Evolutionary conservation across 2,888 invertebrate species (phyloP).

Genomic region (Nudaria mundana): DNA sequence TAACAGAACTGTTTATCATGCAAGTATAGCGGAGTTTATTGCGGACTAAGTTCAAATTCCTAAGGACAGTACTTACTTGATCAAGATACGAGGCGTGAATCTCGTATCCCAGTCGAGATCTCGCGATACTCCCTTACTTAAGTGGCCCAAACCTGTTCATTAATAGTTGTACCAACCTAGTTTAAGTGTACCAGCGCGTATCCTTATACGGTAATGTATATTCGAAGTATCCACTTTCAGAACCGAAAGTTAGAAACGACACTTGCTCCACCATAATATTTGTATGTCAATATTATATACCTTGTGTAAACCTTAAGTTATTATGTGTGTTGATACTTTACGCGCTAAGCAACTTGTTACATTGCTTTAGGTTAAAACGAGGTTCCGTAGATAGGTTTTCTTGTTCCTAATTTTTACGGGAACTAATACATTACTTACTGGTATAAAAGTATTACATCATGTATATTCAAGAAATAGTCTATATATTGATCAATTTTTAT

Average conservation of each 20-base stretch:
- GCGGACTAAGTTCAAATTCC: no score
- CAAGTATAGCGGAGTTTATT: no score
- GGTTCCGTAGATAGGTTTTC: no score
- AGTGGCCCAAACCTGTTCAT: background rate
- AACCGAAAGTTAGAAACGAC: conserved; percentile 51
- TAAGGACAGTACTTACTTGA: no score
- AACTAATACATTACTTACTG: no score
- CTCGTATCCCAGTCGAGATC: background rate
- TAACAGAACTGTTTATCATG: no score
- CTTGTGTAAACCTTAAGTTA: conserved; percentile 3
- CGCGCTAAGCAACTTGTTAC: no score
- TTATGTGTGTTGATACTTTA: background rate
- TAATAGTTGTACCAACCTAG: background rate
- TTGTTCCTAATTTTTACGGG: no score
- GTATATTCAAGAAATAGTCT: no score
- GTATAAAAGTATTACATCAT: no score
- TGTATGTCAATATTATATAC: conserved; percentile 24
- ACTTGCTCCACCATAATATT: conserved; percentile 41
- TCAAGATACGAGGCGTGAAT: background rate
- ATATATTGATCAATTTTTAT: no score
- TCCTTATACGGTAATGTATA: conserved; percentile 22
- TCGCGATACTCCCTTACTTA: background rate
- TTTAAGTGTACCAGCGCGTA: conserved; percentile 10
- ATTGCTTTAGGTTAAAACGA: no score
- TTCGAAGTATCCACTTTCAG: conserved; percentile 41